Conservation (phyloP, 2,888 invertebrate species). For the Chirona hameri region DNA sequence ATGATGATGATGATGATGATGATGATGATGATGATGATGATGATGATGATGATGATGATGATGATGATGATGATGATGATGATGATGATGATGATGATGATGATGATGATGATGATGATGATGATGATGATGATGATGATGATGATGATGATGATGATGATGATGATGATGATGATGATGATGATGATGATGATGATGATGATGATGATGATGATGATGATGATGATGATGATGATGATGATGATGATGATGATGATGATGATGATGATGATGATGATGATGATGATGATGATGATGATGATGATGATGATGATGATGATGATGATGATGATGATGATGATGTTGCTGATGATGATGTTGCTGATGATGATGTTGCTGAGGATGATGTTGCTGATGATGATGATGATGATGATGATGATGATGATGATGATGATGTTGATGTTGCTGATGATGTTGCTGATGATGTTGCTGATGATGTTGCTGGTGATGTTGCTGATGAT, state of each 20-base stretch:
- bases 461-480: too few species aligned
- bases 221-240: not conserved
- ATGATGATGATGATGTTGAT: too few species aligned
- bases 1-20: conserved; percentile 22
- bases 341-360: too few species aligned
- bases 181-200: conserved; percentile 10
- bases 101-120: conserved; percentile 22
- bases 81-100: conserved; percentile 22
- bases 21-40: conserved; percentile 22
- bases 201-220: not conserved
- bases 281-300: conserved; percentile 22
- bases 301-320: conserved; percentile 22
- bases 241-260: conserved; percentile 22
- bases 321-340: conserved; percentile 22
- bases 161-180: conserved; percentile 22
- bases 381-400: too few species aligned
- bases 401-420: too few species aligned
- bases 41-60: conserved; percentile 22
- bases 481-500: too few species aligned
- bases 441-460: too few species aligned
- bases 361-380: too few species aligned
- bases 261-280: conserved; percentile 22
- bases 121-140: conserved; percentile 7
- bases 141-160: conserved; percentile 22
- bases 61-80: conserved; percentile 22